phyloP scores from a whole-genome alignment of 2,888 invertebrate genomes.

The Dolichopus griseipennis region DNA sequence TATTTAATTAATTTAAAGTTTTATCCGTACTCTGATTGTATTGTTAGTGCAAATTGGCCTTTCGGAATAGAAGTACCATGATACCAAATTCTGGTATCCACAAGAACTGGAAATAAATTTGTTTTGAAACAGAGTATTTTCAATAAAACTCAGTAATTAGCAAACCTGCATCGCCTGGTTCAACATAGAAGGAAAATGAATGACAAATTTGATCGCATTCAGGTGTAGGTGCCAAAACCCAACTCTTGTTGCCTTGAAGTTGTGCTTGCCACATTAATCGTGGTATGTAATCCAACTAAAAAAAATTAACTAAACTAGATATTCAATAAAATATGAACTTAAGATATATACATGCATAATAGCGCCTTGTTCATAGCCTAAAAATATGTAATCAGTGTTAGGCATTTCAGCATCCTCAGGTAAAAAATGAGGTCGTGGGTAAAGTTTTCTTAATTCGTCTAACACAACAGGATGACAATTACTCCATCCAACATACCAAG shows the following conservation, averaged over 20 bases:
- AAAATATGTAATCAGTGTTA: constrained; percentile 81
- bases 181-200: constrained; percentile 65
- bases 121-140: constrained; percentile 11
- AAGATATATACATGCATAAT: constrained; percentile 64
- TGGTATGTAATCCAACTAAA: constrained; percentile 80
- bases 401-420: constrained; percentile 84
- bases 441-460: constrained; percentile 62
- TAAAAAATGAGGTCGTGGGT: constrained; percentile 73
- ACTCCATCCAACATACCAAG: constrained; percentile 91
- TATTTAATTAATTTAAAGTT: not conserved
- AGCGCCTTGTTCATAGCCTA: constrained; percentile 84
- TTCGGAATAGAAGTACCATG: constrained; percentile 75
- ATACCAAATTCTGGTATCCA: constrained; percentile 89
- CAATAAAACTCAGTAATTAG: constrained; percentile 19
- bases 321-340: constrained; percentile 1
- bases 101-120: constrained; percentile 51
- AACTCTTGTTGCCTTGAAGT: constrained; percentile 73
- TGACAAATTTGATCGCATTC: constrained; percentile 75
- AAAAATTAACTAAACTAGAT: not conserved
- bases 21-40: constrained; percentile 86
- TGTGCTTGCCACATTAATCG: constrained; percentile 93
- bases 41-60: constrained; percentile 73
- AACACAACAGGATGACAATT: constrained; percentile 80
- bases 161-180: constrained; percentile 77
- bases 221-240: constrained; percentile 75